phyloP scores from a whole-genome alignment of 2,797 vertebrate species.

The Sebastes steindachneri region DNA sequence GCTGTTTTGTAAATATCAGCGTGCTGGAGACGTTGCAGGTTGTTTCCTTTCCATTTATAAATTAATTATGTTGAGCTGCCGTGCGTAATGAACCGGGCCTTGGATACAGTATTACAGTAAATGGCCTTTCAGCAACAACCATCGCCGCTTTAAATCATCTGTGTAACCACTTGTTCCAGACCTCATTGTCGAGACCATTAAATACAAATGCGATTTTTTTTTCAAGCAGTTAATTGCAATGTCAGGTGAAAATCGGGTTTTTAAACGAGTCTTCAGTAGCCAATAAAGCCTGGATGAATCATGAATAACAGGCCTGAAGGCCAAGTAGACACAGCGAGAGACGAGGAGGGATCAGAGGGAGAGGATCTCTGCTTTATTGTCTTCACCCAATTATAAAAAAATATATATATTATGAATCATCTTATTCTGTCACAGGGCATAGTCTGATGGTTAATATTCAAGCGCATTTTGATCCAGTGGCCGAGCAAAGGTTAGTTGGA shows the following conservation, averaged over 20 bases:
- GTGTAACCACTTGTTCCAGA: slow-evolving; percentile 30
- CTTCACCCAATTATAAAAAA: not conserved
- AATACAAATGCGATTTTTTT: slow-evolving; percentile 27
- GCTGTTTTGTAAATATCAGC: not conserved
- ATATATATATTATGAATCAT: not conserved
- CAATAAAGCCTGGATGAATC: not conserved
- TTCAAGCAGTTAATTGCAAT: slow-evolving; percentile 5
- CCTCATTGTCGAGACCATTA: slow-evolving; percentile 29
- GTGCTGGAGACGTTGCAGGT: not conserved
- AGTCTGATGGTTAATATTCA: slow-evolving; percentile 19
- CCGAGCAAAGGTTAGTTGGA: slow-evolving; percentile 41
- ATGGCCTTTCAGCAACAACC: slow-evolving; percentile 48
- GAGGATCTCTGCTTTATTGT: not conserved
- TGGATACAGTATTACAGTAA: not conserved
- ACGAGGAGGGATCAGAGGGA: not conserved
- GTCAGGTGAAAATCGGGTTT: slow-evolving; percentile 28
- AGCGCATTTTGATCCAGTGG: not conserved
- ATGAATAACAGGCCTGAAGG: slow-evolving; percentile 41
- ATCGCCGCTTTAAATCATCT: slow-evolving; percentile 24
- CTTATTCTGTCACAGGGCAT: not conserved
- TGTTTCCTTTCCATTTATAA: slow-evolving; percentile 19
- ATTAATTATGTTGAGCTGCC: slow-evolving; percentile 32
- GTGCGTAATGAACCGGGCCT: slow-evolving; percentile 34
- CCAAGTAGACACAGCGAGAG: not conserved
- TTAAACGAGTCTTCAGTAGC: not conserved